Evolutionary conservation across 2,888 invertebrate species (phyloP), one percentile per base, ranked within the genome.

Genomic region (Busseola fusca): DNA sequence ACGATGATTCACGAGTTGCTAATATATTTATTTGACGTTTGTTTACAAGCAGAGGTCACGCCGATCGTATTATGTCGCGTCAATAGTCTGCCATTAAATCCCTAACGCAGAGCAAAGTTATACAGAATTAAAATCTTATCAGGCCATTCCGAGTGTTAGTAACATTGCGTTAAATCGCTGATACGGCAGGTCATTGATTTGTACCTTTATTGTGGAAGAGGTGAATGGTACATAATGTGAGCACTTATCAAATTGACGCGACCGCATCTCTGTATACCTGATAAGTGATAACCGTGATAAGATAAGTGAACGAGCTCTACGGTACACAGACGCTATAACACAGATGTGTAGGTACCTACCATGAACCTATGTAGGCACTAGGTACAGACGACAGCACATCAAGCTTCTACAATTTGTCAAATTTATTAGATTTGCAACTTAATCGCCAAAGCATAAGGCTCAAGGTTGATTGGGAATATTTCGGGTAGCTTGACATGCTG

Each of bases 251-350:
- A 63, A 63, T 57, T 68, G 85, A 72, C 63, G 80, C 76, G 68
- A 72, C 85, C 60, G 74, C 83, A 76, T 80, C 80, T 83, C 34
- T 54, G 69, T 72, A 72, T 69, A 60, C 69, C 25, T 74, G 87
- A 86, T 87, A 84, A 85, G 82, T 59, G 86, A 86, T 71, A 78
- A 58, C 45, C 10, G 10, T 40, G 78, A 78, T 87, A 86, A 87
- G 87, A 85, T 87, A 81, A 81, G 76, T 58, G 54, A 67, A 83
- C 83, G 64, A 63, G 74, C 59, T 58, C 59, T 27, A 27, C 16
- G 42, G 68, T 66, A 84, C 74, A 84, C 84, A 85, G 65, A 66
- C 62, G 56, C 59, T 34, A 54, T 21, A 64, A 40, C 65, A 58
- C 60, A 63, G 60, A 48, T 58, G 16, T 58, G 21, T 64, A 27